Base-by-base conservation (phyloP, 64 coral and sea anemone genomes). In the Pocillopora damicornis region DNA sequence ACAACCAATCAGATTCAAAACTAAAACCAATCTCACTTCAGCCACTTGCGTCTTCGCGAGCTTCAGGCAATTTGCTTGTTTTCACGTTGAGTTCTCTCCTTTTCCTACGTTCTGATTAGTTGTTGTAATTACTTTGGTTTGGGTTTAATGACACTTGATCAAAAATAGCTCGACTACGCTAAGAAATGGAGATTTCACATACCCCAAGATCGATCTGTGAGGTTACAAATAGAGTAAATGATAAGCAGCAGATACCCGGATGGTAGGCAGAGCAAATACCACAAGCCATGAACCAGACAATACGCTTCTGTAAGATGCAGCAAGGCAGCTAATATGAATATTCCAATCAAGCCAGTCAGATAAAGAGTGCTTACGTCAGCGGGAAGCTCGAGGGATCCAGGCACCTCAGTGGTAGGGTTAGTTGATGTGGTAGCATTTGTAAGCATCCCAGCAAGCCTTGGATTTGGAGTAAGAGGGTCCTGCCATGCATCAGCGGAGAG, bases 121-220 rank as follows among this genome's bases (percentile, higher is more conserved):
- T 51, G 42, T 51, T 51, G 42, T 51, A 0, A 51, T 51, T 51
- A 51, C 42, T 51, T 51, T 51, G 7, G 42, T 51, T 51, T 51
- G 42, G 42, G 42, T 51, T 51, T 51, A 51, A 7, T 7, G 3
- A 51, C 42, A 51, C 42, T 51, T 7, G 7, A 51, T 51, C 42
- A 7, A 51, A 51, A 51, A 51, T 2, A 2, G 7, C 42, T 4
- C 42, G 2, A 4, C 42, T 51, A 7, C 42, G 42, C 42, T 51
- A 51, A 51, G 15, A 34, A 9, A 22, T 71, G 4, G 72, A 42
- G 11, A 62, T 68, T 78, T 13, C 56, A 45, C 82, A 88, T 89
- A 99, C 96, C 96, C 96, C 96, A 99, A 0, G 96, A 99, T 20
- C 93, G 83, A 66, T 99, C 97, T 2, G 97, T 99, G 9, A 99